Evolutionary conservation across 2,113 vertebrate species (phyloP), one percentile per base, ranked within the genome.

Genomic region (Acrocephalus arundinaceus): DNA sequence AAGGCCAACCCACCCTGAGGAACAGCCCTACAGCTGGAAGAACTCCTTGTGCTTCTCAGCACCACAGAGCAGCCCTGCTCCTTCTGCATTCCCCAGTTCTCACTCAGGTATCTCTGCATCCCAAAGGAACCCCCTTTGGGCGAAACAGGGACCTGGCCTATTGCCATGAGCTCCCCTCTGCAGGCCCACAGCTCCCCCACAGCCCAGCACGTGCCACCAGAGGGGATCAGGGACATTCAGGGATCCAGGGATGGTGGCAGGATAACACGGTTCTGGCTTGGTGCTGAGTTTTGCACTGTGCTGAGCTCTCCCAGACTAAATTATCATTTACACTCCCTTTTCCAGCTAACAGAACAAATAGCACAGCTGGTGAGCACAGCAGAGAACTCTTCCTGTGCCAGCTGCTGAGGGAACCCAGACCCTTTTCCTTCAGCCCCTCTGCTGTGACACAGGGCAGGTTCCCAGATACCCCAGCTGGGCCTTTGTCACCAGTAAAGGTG

Each of bases 261-360:
- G 52, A 30, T 67, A 52, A 33, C 27, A 15, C 0, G 0, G 35
- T 3, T 22, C 54, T 58, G 43, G 5, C 45, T 49, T 4, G 17
- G 77, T 63, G 23, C 55, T 33, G 75, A 59, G 48, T 20, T 55
- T 35, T 81, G 59, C 27, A 12, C 28, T 7, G 48, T 23, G 61
- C 62, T 81, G 65, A 52, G 7, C 43, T 79, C 76, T 71, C 28
- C 30, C 62, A 45, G 48, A 37, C 15, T 33, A 10, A 70, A 71
- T 71, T 18, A 58, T 33, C 51, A 63, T 54, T 52, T 28, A 37
- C 11, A 2, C 52, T 21, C 31, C 89, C 0, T 23, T 33, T 73
- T 49, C 51, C 74, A 76, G 62, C 74, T 68, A 33, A 35, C 10
- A 72, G 77, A 46, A 70, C 7, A 85, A 63, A 78, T 13, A 59